Percentiles rank a stretch among this genome's conserved stretches.
phyloP scores from a whole-genome alignment of 2,113 vertebrate species.

The Bombycilla garrulus region DNA sequence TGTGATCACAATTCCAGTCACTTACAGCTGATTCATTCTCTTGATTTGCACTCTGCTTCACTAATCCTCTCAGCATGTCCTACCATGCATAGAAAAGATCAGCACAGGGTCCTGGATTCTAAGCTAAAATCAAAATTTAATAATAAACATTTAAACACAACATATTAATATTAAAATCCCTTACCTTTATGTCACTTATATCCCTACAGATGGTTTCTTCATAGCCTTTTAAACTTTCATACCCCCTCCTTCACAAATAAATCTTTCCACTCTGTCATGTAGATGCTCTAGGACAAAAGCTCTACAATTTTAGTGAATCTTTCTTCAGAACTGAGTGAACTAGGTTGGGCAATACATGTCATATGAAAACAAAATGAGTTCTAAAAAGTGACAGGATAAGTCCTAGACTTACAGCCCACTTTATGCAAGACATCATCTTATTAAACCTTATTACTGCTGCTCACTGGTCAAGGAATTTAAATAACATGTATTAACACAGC shows the following conservation, averaged over 20 bases:
- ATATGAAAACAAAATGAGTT: slow-evolving; percentile 39
- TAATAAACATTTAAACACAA: background rate
- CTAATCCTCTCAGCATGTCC: background rate
- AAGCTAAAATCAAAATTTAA: background rate
- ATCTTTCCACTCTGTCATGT: slow-evolving; percentile 33
- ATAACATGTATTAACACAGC: background rate
- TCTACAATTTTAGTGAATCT: slow-evolving; percentile 29
- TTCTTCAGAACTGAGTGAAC: slow-evolving; percentile 5
- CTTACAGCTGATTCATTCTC: background rate
- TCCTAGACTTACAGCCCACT: slow-evolving; percentile 20
- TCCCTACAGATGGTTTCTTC: slow-evolving; percentile 6
- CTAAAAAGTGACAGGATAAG: slow-evolving; percentile 27
- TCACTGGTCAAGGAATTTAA: slow-evolving; percentile 49
- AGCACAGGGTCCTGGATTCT: background rate
- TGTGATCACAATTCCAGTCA: background rate
- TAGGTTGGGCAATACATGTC: slow-evolving; percentile 33
- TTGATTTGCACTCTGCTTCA: background rate
- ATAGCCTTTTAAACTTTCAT: background rate
- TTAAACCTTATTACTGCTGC: slow-evolving; percentile 49
- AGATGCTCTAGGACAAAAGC: slow-evolving; percentile 12
- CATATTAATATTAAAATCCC: background rate
- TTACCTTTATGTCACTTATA: background rate
- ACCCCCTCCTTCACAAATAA: background rate
- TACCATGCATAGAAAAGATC: background rate
- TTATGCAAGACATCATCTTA: background rate